Evolutionary conservation across 92 coral and sea anemone genomes (phyloP).

Genomic region (Zoanthus sansibaricus): DNA sequence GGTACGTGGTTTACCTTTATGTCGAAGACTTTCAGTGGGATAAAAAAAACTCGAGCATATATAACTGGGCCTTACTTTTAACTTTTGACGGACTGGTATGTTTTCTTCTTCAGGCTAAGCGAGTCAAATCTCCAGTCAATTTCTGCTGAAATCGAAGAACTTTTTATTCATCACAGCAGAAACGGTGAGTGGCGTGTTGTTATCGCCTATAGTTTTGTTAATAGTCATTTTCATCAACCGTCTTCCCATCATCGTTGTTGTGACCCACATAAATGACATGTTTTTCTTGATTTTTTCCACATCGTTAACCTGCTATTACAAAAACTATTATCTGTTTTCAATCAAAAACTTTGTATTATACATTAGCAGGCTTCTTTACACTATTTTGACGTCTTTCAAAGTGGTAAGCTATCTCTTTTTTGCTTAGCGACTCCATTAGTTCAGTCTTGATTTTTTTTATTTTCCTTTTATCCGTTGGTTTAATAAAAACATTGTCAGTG

Average conservation of each 20-base stretch:
- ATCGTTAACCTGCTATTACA: not conserved
- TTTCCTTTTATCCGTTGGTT: too few species aligned
- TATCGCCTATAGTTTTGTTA: not conserved
- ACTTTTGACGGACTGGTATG: not conserved
- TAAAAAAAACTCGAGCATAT: not conserved
- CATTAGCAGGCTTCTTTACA: too few species aligned
- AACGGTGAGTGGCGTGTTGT: conserved; percentile 70
- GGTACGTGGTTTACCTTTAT: conserved; percentile 52
- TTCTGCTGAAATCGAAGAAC: conserved; percentile 85
- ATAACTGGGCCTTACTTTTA: not conserved
- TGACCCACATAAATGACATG: too few species aligned
- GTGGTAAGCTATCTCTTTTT: too few species aligned
- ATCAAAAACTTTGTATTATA: too few species aligned
- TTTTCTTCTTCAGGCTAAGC: conserved; percentile 73
- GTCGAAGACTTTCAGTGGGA: not conserved
- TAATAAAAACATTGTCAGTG: too few species aligned
- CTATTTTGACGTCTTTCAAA: too few species aligned
- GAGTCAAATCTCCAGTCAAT: conserved; percentile 88
- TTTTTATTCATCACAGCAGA: conserved; percentile 84
- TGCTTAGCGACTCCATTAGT: too few species aligned
- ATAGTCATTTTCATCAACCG: not conserved
- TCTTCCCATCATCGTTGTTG: too few species aligned
- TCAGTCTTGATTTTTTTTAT: too few species aligned
- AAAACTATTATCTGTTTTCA: too few species aligned
- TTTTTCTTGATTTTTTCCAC: not conserved